Evolutionary conservation across 92 coral and sea anemone species (phyloP).

Genomic region (Phymanthus crucifer): DNA sequence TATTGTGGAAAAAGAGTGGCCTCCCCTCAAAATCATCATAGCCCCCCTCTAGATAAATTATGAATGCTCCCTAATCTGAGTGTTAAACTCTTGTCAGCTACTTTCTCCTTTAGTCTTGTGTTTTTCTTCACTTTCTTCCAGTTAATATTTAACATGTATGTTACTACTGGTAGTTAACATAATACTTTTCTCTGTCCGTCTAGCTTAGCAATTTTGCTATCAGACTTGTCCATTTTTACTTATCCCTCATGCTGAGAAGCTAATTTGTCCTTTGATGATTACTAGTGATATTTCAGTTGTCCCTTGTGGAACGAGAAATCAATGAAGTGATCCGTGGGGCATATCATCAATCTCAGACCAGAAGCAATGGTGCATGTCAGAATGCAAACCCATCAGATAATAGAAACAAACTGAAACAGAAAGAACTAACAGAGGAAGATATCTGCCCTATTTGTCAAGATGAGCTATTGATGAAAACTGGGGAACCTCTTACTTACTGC

Average conservation of each 20-base stretch:
- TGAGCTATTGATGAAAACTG: slow-evolving; percentile 71
- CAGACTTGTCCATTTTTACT: too few relatives aligned
- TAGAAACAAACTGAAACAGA: slow-evolving; percentile 81
- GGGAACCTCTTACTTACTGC: slow-evolving; percentile 93
- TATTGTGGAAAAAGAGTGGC: too few relatives aligned
- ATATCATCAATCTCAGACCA: slow-evolving; percentile 44
- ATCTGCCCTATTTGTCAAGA: slow-evolving; percentile 99
- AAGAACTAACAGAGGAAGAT: slow-evolving; percentile 83
- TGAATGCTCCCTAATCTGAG: too few relatives aligned
- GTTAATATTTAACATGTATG: too few relatives aligned
- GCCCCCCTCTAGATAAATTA: too few relatives aligned
- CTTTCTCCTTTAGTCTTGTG: too few relatives aligned
- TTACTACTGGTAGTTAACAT: too few relatives aligned
- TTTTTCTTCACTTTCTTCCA: too few relatives aligned
- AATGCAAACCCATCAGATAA: slow-evolving; percentile 35
- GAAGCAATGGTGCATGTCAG: slow-evolving; percentile 20
- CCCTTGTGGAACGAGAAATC: slow-evolving; percentile 93
- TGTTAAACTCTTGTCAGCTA: too few relatives aligned
- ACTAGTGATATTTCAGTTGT: slow-evolving; percentile 86
- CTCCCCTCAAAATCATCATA: too few relatives aligned
- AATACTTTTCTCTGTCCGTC: too few relatives aligned
- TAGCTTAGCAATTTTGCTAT: too few relatives aligned
- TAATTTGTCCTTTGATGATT: not conserved
- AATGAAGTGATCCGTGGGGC: slow-evolving; percentile 93
- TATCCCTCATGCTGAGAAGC: not conserved